phyloP scores from a whole-genome alignment of 2,797 vertebrate species.

The Chloroceryle amazona region DNA sequence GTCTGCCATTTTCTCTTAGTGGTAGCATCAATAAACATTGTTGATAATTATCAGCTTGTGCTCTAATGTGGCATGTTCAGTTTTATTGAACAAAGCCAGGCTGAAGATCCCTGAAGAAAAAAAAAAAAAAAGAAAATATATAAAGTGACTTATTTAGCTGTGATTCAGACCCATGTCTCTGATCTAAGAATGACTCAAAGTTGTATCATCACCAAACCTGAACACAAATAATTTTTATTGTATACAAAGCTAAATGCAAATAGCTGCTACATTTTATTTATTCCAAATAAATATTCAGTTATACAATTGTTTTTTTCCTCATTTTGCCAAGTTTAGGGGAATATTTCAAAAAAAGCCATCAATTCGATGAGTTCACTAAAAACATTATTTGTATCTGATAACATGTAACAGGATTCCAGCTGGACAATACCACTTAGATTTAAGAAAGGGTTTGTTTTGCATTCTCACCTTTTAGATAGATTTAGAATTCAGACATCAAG shows the following conservation, averaged over 20 bases:
- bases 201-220: slow-evolving; percentile 40
- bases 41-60: slow-evolving; percentile 82
- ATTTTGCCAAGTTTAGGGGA: slow-evolving; percentile 5
- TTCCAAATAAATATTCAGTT: background rate
- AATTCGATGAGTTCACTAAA: slow-evolving; percentile 9
- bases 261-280: slow-evolving; percentile 19
- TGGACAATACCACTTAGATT: background rate
- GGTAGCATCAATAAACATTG: slow-evolving; percentile 85
- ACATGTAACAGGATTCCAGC: background rate
- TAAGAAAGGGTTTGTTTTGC: slow-evolving; percentile 6
- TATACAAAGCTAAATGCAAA: slow-evolving; percentile 26
- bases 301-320: background rate
- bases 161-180: slow-evolving; percentile 53
- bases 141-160: slow-evolving; percentile 35
- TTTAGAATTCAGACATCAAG: background rate
- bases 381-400: background rate
- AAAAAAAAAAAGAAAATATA: background rate
- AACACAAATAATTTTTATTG: slow-evolving; percentile 7
- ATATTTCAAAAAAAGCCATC: background rate
- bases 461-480: background rate
- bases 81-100: slow-evolving; percentile 78
- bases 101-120: slow-evolving; percentile 52
- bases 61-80: slow-evolving; percentile 77
- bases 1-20: slow-evolving; percentile 85
- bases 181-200: slow-evolving; percentile 51